Base-by-base conservation (phyloP, 2,888 invertebrate species). In the Aspidiotus rigidus region DNA sequence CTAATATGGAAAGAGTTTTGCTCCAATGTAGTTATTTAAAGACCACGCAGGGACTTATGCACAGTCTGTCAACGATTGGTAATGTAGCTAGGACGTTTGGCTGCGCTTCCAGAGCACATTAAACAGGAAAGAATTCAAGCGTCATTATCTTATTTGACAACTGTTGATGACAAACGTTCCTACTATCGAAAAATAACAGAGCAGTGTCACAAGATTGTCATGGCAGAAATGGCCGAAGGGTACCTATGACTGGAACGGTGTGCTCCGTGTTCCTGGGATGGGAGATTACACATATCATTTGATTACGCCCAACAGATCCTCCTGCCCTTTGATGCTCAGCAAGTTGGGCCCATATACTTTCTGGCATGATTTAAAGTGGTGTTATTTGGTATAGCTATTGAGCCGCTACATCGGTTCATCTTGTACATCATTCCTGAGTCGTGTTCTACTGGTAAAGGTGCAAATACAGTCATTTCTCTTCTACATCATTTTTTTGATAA, bases 311-410 rank as follows among this genome's bases (percentile, higher is more conserved):
- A 44, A 11, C 8, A 44, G 8, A 11, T 44, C 8, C 11, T 11
- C 8, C 8, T 44, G 11, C 49, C 49, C 11, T n/a, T n/a, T n/a
- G n/a, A n/a, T n/a, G n/a, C n/a, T n/a, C n/a, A n/a, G n/a, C 61
- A 61, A 10, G 41, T 42, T n/a, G 61, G 61, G 9, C 61, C 61
- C 7, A 10, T 61, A 42, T 61, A 61, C n/a, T 61, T 61, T 15
- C 42, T 61, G 15, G 61, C 15, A 2, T 15, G 41, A 5, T 61
- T 61, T 10, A 61, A 42, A 41, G 61, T 61, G 2, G 61, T 7
- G 1, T 7, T 61, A 1, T 61, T 61, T 15, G 61, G 61, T n/a
- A 10, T 61, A 15, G 7, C 10, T 7, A 41, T n/a, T 15, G 61
- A 61, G 7, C 40, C 61, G 7, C 3, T 3, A 3, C 2, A 61